Conservation (phyloP, 1,140 invertebrate genomes). For the Heliconius melpomene region DNA sequence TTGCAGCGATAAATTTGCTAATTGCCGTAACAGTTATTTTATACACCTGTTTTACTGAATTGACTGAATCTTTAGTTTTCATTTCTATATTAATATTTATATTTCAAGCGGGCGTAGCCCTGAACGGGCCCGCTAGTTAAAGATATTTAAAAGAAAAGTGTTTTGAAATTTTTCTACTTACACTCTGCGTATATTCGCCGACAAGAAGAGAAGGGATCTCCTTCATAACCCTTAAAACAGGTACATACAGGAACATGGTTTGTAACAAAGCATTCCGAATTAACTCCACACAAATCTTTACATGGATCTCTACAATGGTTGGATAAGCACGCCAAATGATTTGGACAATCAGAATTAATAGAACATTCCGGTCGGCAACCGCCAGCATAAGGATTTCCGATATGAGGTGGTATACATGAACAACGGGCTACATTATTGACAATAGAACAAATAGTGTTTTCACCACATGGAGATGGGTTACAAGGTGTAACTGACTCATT, state of each 20-base stretch:
- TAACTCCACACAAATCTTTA: slow-evolving; percentile 90
- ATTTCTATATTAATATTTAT: too few species aligned
- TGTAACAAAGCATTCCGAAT: slow-evolving; percentile 91
- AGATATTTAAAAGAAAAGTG: neutral
- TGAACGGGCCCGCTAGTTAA: too few species aligned
- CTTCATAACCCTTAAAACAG: slow-evolving; percentile 87
- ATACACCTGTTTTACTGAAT: too few species aligned
- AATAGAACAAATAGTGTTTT: slow-evolving; percentile 89
- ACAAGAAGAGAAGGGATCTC: slow-evolving; percentile 92
- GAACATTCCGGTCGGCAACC: slow-evolving; percentile 92
- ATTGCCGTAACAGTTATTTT: too few species aligned
- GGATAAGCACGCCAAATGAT: slow-evolving; percentile 89
- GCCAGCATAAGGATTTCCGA: slow-evolving; percentile 89
- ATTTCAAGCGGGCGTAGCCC: too few species aligned
- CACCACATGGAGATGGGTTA: slow-evolving; percentile 90
- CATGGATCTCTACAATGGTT: slow-evolving; percentile 95
- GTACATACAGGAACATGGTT: slow-evolving; percentile 91
- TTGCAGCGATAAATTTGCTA: too few species aligned
- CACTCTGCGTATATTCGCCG: slow-evolving; percentile 81
- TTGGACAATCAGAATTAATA: slow-evolving; percentile 90
- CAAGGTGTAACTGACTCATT: slow-evolving; percentile 85
- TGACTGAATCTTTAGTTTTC: too few species aligned
- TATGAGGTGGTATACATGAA: slow-evolving; percentile 91
- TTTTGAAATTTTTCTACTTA: slow-evolving; percentile 60
- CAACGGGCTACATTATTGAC: slow-evolving; percentile 86